Percentiles rank a stretch among this genome's conserved stretches.
Conservation (phyloP, 2,797 vertebrate species). For the Danio albolineatus region DNA sequence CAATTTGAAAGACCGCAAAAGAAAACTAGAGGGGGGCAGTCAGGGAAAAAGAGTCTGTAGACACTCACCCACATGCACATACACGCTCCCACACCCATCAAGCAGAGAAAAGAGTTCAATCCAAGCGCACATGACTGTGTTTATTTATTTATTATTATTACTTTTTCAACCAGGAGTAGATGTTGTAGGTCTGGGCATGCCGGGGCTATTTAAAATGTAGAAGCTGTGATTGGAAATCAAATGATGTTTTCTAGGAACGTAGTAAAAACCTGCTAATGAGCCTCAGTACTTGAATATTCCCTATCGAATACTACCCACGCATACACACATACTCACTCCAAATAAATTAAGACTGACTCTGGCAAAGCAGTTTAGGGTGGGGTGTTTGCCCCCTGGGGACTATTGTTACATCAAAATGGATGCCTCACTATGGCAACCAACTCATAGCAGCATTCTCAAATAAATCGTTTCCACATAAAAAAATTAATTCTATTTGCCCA, state of each 20-base stretch:
- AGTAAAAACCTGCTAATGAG: conserved; percentile 24
- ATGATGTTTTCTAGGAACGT: conserved; percentile 25
- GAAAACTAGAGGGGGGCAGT: conserved; percentile 57
- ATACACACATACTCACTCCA: conserved; percentile 24
- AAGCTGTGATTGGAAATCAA: conserved; percentile 45
- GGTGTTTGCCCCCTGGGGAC: conserved; percentile 67
- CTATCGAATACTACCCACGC: conserved; percentile 16
- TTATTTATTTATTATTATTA: not conserved
- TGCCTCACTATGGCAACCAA: conserved; percentile 76
- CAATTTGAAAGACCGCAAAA: conserved; percentile 68
- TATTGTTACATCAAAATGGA: conserved; percentile 77
- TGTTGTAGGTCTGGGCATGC: not conserved
- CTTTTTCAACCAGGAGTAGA: not conserved
- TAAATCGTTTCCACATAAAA: not conserved
- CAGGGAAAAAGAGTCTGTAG: conserved; percentile 43
- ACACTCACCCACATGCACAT: conserved; percentile 56
- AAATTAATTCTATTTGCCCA: not conserved
- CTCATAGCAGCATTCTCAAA: conserved; percentile 58
- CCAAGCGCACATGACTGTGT: conserved; percentile 48
- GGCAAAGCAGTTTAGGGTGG: conserved; percentile 57
- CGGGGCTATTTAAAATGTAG: not conserved
- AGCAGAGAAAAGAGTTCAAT: conserved; percentile 52
- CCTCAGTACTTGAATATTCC: conserved; percentile 40
- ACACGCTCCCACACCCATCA: conserved; percentile 39
- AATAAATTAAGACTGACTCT: conserved; percentile 14